Evolutionary conservation across 2,113 vertebrate genomes (phyloP), one percentile per base, ranked within the genome.

Genomic region (Podocnemis expansa): DNA sequence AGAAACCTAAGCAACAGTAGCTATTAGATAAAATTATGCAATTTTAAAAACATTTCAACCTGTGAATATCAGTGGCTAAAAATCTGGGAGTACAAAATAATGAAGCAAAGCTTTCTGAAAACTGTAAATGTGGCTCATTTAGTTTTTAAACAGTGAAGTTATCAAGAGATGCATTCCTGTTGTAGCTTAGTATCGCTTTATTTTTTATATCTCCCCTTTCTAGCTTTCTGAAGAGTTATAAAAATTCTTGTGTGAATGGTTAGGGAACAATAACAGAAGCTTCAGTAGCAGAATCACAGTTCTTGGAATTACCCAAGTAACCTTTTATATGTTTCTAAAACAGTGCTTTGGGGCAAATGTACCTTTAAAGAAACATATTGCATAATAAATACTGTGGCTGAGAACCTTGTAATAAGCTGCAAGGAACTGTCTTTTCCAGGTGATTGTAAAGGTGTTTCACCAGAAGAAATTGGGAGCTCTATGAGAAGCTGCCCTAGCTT

Each of bases 11-110:
- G 95, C 88, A 96, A 91, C 92, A 38, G 19, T 90, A 83, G 91
- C 96, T 97, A 98, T 97, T 98, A 97, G 82, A 78, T 97, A 95
- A 96, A 98, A 97, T 98, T 97, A 97, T 67, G 92, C 88, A 96
- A 88, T 97, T 97, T 97, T 96, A 96, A 11, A 97, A 95, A 92
- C 94, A 95, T 96, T 87, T 95, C 93, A 88, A 88, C 88, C 84
- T 92, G 92, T 93, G 90, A 96, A 92, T 89, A 78, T 96, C 89
- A 94, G 75, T 5, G 38, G 76, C 91, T 97, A 95, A 96, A 97
- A 98, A 97, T 97, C 96, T 96, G 92, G 90, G 78, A 93, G 83
- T 95, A 89, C 94, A 75, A 96, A 95, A 96, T 94, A 87, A 97
- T 87, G 91, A 96, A 96, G 70, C 43, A 94, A 97, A 90, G 80